phyloP scores from a whole-genome alignment of 1,140 invertebrate species.

The Rhagoletis pomonella region DNA sequence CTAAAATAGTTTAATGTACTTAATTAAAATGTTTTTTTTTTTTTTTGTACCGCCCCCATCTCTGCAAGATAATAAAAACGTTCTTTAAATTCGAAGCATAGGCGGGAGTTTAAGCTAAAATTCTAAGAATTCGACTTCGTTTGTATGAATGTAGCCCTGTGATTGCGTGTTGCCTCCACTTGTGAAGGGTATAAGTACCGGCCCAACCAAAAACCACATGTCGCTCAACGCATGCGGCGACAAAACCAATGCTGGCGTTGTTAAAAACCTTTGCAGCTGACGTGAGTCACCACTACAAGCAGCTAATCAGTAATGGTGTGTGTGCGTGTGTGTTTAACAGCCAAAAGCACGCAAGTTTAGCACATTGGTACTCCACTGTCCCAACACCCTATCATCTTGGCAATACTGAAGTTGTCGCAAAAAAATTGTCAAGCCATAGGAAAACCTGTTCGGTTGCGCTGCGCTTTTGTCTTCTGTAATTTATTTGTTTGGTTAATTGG shows the following conservation, averaged over 20 bases:
- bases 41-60: no score
- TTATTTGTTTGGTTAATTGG: conserved; percentile 52
- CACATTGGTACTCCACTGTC: no score
- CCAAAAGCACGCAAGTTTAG: no score
- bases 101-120: no score
- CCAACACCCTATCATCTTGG: not conserved
- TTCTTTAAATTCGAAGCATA: no score
- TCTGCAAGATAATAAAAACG: no score
- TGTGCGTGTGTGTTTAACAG: not conserved
- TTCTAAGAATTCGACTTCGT: no score
- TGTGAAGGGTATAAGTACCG: not conserved
- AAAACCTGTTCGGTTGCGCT: not conserved
- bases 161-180: no score
- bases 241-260: not conserved
- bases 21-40: no score
- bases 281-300: conserved; percentile 7
- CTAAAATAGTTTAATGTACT: no score
- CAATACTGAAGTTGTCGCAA: not conserved
- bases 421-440: conserved; percentile 36
- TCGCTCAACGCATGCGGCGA: not conserved
- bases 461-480: conserved; percentile 48
- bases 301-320: not conserved
- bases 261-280: not conserved
- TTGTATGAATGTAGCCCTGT: no score
- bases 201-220: not conserved